Conservation (phyloP, 2,113 vertebrate genomes). For the Prunella fulvescens region DNA sequence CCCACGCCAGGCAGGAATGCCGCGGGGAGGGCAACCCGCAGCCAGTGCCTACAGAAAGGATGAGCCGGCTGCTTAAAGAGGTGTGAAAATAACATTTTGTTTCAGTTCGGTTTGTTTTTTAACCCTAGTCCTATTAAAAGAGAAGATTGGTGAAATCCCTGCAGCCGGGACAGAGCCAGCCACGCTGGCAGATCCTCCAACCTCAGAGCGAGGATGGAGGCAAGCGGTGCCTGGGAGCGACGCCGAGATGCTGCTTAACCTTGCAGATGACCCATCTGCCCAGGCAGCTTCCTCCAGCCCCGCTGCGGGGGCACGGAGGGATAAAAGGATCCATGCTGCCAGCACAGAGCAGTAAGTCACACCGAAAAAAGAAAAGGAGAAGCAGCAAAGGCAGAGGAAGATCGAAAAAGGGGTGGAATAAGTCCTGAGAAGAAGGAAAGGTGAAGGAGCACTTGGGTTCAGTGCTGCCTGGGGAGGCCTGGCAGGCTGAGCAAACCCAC, state of each 20-base stretch:
- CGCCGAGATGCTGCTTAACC: constrained; percentile 42
- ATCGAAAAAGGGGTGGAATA: background rate
- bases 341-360: background rate
- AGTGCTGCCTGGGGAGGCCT: background rate
- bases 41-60: background rate
- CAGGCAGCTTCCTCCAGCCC: background rate
- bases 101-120: background rate
- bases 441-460: background rate
- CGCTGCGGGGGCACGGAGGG: background rate
- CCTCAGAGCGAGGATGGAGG: background rate
- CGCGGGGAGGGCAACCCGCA: background rate
- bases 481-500: background rate
- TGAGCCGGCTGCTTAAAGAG: constrained; percentile 2
- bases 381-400: background rate
- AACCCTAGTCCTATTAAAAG: background rate
- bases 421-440: background rate
- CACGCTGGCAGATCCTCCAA: background rate
- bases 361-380: background rate
- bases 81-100: constrained; percentile 46
- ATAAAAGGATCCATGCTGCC: background rate
- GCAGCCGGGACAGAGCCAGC: background rate
- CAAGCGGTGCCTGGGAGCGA: background rate
- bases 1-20: background rate
- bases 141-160: background rate
- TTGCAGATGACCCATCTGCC: constrained; percentile 50